Conservation (phyloP, 1,140 invertebrate species). For the Polypedilum vanderplanki region DNA sequence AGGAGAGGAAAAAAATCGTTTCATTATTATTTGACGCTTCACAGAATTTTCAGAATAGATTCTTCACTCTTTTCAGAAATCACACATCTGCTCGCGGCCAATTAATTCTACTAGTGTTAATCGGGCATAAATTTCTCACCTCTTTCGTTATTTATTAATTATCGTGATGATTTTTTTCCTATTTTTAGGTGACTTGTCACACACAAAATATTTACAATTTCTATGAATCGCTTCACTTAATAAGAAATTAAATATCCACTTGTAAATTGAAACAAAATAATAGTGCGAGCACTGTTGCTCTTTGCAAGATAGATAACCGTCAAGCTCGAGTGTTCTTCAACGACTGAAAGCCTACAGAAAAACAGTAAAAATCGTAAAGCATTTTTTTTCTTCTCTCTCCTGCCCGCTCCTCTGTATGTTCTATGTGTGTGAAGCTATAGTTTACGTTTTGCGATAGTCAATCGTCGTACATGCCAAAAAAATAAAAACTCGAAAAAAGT, state of each 20-base stretch:
- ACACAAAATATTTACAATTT: too few species aligned
- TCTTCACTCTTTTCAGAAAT: neutral
- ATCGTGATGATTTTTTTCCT: neutral
- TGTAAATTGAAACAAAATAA: too few species aligned
- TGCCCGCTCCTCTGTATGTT: neutral
- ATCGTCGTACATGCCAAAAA: neutral
- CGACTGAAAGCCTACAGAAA: constrained; percentile 7
- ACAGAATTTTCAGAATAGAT: too few species aligned
- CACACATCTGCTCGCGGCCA: neutral
- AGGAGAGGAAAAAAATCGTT: too few species aligned
- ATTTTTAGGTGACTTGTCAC: neutral
- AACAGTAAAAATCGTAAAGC: constrained; percentile 23
- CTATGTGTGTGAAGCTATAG: neutral
- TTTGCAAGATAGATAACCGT: neutral
- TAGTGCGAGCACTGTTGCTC: neutral
- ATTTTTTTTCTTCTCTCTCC: constrained; percentile 11
- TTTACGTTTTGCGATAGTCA: neutral
- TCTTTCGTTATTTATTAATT: too few species aligned
- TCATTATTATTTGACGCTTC: too few species aligned
- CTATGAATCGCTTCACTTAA: too few species aligned
- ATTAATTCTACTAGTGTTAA: neutral
- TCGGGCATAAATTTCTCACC: neutral
- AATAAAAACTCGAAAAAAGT: neutral
- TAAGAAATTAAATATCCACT: too few species aligned
- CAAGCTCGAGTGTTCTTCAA: constrained; percentile 16